Percentiles rank a stretch among this genome's conserved stretches.
These are phyloP conservation scores for Scaptomyza hsui DNA, from an alignment of 1,140 invertebrate genomes.

Conservation along the genomic window DNA sequence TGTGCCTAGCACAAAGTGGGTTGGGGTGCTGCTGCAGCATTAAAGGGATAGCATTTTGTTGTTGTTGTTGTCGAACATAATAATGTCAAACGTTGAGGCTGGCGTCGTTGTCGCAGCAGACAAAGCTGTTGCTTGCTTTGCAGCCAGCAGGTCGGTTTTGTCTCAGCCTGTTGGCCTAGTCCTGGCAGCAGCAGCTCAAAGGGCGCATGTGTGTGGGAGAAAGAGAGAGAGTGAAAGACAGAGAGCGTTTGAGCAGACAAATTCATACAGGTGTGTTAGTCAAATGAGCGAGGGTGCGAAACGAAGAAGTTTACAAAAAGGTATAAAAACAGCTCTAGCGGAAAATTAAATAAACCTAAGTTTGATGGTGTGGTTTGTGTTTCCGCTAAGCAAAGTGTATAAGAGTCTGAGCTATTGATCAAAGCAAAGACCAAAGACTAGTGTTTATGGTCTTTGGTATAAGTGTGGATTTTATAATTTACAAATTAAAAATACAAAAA, in stretches of 20 bases:
- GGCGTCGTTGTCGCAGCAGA: slow-evolving; percentile 5
- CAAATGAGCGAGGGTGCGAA: slow-evolving; percentile 3
- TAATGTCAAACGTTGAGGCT: slow-evolving; percentile 26
- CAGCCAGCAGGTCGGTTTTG: slow-evolving; percentile 24
- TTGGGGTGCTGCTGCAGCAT: neutral
- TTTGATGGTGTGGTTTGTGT: neutral
- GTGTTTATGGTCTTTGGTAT: neutral
- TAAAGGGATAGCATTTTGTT: neutral
- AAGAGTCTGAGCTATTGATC: neutral
- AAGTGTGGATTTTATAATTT: neutral
- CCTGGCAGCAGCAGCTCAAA: slow-evolving; percentile 40
- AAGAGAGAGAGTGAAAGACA: slow-evolving; percentile 2
- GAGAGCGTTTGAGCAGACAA: slow-evolving; percentile 3
- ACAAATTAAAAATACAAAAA: too few species aligned
- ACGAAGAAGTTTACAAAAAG: neutral
- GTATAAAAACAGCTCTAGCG: slow-evolving; percentile 17
- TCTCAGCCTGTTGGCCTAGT: slow-evolving; percentile 67
- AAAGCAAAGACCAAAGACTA: too few species aligned
- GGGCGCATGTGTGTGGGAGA: slow-evolving; percentile 30
- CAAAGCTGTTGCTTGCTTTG: slow-evolving; percentile 21
- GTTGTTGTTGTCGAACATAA: slow-evolving; percentile 9
- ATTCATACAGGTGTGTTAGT: slow-evolving; percentile 68
- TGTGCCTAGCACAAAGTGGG: neutral
- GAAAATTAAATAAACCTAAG: too few species aligned
- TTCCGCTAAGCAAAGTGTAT: neutral